Base-by-base conservation (phyloP, 2,888 invertebrate species). In the Perdita meconis region DNA sequence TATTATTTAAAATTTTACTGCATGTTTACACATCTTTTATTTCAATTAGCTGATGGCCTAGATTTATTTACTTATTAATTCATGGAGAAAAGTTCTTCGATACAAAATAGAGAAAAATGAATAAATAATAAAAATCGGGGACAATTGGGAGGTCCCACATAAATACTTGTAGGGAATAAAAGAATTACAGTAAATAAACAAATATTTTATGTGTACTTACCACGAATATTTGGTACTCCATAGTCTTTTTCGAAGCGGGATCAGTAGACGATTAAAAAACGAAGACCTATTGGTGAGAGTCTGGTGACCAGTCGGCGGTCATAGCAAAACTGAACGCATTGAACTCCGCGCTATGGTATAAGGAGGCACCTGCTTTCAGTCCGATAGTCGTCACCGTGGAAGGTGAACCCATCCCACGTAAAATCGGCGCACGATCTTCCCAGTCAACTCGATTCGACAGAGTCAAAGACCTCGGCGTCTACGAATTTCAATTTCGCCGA, bases 311-410 rank as follows among this genome's bases (percentile, higher is more conserved):
- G 82, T 77, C 89, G 88, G 81, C 88, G 88, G 88, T 90, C 87
- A 89, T 89, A 88, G 88, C 84, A 90, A 90, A 90, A 91, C 91
- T 91, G 89, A 90, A 86, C 86, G 87, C 87, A 87, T 87, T 85
- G 84, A 88, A 88, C 84, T 75, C n/a, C 83, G 72, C 81, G 81
- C 70, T 65, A 73, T 80, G 78, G 81, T 80, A 83, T 75, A 77
- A 84, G 71, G 63, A 75, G 74, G 70, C 64, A 63, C 67, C 71
- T 81, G 75, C 74, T 81, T 81, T 85, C 79, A 73, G 76, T 76
- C 75, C 67, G 60, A 26, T 73, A 73, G 51, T 68, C 77, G 63
- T 67, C 77, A 53, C 51, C 68, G 63, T 55, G 61, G 34, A 67
- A 67, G 76, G 65, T 60, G n/a, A 65, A 60, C 42, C 26, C 61